Base-by-base conservation (phyloP, 2,113 vertebrate genomes). In the Xiphias gladius region DNA sequence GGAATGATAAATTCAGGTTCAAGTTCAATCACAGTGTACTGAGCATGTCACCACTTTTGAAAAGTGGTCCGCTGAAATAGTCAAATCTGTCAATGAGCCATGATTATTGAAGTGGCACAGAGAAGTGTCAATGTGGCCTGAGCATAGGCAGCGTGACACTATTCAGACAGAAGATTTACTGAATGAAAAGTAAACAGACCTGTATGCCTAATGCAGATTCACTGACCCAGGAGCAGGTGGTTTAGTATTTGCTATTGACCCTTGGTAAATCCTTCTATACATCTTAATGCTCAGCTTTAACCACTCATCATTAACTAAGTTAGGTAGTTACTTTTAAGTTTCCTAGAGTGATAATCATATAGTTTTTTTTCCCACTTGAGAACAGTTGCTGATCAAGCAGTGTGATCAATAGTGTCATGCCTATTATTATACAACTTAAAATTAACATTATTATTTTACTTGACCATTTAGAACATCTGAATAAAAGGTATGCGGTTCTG, bases 1-100 rank as follows among this genome's bases (percentile, higher is more conserved):
- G 50, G 39, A 30, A 71, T 22, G 91, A 92, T 91, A 90, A 86
- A 84, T 74, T 61, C 68, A 86, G 86, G 73, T 91, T 92, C 71
- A 87, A 82, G 80, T 80, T 88, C 82, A 84, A 77, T 79, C 73
- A 46, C 12, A 37, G 63, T 35, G 79, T 80, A 86, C 76, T 78
- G 77, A 80, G 78, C 75, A 57, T 83, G 82, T 88, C 32, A 46
- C 58, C 63, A 54, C 76, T 80, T 90, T 82, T 79, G 26, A 73
- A 86, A 71, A 81, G 62, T 80, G 77, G 50, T 74, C 65, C 74
- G 63, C 0, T 6, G 78, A 89, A 89, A 91, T 84, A 91, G 91
- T 77, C 58, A 82, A 62, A 82, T 69, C 54, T 61, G 65, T 20
- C 55, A 91, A 90, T 88, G 88, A 91, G 57, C 73, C 80, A n/a